Base-by-base conservation (phyloP, 2,113 vertebrate genomes). In the Pogona vitticeps region DNA sequence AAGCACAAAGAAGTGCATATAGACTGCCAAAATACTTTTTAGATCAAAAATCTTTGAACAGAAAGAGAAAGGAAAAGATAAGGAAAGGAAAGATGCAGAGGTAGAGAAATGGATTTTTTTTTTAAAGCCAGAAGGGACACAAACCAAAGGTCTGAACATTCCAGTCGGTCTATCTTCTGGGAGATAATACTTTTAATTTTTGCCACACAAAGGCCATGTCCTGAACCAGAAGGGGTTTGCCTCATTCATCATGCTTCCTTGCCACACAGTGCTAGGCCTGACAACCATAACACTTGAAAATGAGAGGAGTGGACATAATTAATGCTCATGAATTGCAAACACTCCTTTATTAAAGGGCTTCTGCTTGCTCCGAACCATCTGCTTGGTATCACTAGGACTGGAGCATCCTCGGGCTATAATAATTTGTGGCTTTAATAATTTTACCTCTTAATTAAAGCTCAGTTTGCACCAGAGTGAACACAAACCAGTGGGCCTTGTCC, bases 241-340 rank as follows among this genome's bases (percentile, higher is more conserved):
- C 96, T 98, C 97, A 98, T 99, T 96, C 96, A 98, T 98, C 98
- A 98, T 94, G 91, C 94, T 96, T 96, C 95, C 94, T 93, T 96
- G 93, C 85, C 80, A n/a, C 92, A 96, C 94, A 95, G 95, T 95
- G 88, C 92, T 87, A 76, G 86, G 92, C 86, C 94, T 97, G 97
- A 98, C 97, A 97, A 94, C 94, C 97, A 96, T 95, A 96, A 96
- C 96, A 96, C 91, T 91, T 92, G 90, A 90, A 93, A 94, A 94
- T 95, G 94, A 96, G 96, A 96, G 96, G 96, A 96, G 96, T 93
- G 97, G 97, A 98, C 95, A 95, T 96, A 97, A 96, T 96, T 98
- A 97, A 97, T 93, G 95, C 97, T 99, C 98, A 99, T 99, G 98
- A 98, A 99, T 99, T 98, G 98, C 98, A 98, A 99, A 99, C 97